Evolutionary conservation across 2,888 invertebrate species (phyloP), one percentile per base, ranked within the genome.

Genomic region (Antitype chi): DNA sequence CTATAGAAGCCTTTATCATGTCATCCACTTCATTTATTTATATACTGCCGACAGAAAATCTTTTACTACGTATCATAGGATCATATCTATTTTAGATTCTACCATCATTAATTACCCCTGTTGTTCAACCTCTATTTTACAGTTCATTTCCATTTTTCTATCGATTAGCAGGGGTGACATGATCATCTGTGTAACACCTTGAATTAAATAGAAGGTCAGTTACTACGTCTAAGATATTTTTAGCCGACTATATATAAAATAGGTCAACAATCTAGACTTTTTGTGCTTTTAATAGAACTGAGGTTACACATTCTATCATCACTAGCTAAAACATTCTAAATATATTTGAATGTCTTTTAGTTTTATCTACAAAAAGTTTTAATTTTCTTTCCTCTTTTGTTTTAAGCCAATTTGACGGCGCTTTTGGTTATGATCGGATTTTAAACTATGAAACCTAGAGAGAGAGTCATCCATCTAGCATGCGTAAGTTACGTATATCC

Each of bases 141-240:
- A 59, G 74, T 64, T 64, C 52, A 73, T 77, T 82, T 70, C 25
- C 70, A 76, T 64, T 78, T 73, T 70, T 52, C 28, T 68, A 84
- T 80, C 63, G 75, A 80, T 78, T 64, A 74, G 9, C 55, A 63
- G 32, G 57, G 72, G 70, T 77, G 62, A 25, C n/a, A 69, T 55
- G 70, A 64, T 57, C 57, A 68, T 69, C 67, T 74, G 32, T 55
- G 15, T 43, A 64, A 4, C 66, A 80, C 77, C 85, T 84, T 79
- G 70, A 74, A 67, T 77, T 78, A 69, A 68, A 77, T 70, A 67
- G 67, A 84, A 84, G 87, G 87, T 81, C 78, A 74, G 60, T 59
- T 57, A 38, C 23, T 67, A 15, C 53, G 38, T 78, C 28, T 7
- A 70, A 49, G 67, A 53, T 80, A 76, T 76, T 76, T 73, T 72